Percentiles rank a stretch among this genome's conserved stretches.
Conservation (phyloP, 1,140 invertebrate species). For the Drosophila sp. region DNA sequence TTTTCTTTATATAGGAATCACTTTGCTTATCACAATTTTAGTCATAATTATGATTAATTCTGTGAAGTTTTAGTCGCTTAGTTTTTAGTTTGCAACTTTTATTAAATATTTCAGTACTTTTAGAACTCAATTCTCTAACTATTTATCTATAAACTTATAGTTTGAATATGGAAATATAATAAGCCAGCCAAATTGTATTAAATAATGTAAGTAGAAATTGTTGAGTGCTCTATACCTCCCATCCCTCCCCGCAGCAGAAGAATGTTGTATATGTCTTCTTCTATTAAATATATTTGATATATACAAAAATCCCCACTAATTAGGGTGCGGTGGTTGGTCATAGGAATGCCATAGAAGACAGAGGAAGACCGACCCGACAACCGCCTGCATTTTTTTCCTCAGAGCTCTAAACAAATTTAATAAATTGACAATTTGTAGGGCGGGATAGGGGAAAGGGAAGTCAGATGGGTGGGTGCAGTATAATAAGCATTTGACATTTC, state of each 20-base stretch:
- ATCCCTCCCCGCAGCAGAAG: too few species aligned
- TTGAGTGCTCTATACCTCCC: too few species aligned
- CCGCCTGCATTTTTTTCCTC: constrained; percentile 25
- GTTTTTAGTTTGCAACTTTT: too few species aligned
- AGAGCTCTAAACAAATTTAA: constrained; percentile 48
- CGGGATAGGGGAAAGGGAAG: background rate
- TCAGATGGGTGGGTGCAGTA: constrained; percentile 11
- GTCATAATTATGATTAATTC: too few species aligned
- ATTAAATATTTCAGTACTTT: too few species aligned
- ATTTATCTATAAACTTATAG: too few species aligned
- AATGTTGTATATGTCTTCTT: constrained; percentile 25
- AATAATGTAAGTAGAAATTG: background rate
- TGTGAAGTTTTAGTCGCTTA: too few species aligned
- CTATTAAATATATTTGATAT: constrained; percentile 25
- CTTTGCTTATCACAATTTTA: too few species aligned
- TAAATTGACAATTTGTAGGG: constrained; percentile 68
- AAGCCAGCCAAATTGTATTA: background rate
- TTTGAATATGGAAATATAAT: background rate
- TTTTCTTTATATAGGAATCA: too few species aligned
- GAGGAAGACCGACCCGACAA: background rate
- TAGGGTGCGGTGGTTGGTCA: constrained; percentile 50
- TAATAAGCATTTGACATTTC: constrained; percentile 77
- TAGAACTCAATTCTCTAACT: too few species aligned
- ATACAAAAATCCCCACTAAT: constrained; percentile 62
- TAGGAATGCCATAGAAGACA: constrained; percentile 4